phyloP scores from a whole-genome alignment of 2,888 invertebrate genomes.

The Phorcus lineatus region DNA sequence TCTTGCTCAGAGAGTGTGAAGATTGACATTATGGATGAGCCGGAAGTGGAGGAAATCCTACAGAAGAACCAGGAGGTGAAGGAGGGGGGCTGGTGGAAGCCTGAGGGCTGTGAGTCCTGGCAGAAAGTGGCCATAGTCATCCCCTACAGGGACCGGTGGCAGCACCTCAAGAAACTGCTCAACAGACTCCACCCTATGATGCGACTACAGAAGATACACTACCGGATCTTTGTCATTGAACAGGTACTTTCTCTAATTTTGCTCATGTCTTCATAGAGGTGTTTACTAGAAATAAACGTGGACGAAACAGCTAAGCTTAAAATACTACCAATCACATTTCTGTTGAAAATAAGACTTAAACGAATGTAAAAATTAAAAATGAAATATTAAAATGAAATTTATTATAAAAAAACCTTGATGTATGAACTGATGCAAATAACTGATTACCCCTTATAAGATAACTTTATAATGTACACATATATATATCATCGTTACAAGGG shows the following conservation, averaged over 20 bases:
- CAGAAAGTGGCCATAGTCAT: conserved; percentile 70
- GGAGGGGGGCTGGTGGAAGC: conserved; percentile 63
- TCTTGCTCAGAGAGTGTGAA: conserved; percentile 38
- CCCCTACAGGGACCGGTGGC: conserved; percentile 64
- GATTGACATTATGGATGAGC: conserved; percentile 54
- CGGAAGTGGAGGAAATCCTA: conserved; percentile 43
- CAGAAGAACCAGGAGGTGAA: conserved; percentile 49
- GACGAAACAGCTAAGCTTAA: no score
- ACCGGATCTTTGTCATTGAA: conserved; percentile 69
- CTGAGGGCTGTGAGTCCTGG: conserved; percentile 59
- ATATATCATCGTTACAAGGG: no score
- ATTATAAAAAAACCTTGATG: no score
- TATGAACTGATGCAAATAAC: no score
- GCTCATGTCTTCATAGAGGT: no score
- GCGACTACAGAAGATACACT: conserved; percentile 58
- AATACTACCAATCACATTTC: no score
- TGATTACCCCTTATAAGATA: no score
- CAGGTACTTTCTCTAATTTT: conserved; percentile 52
- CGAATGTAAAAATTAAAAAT: no score
- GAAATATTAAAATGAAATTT: no score
- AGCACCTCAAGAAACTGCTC: conserved; percentile 61
- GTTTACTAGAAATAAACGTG: no score
- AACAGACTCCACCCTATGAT: conserved; percentile 69
- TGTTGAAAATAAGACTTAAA: no score
- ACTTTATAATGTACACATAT: no score